phyloP scores from a whole-genome alignment of 1,140 invertebrate genomes.

The Andricus grossulariae region DNA sequence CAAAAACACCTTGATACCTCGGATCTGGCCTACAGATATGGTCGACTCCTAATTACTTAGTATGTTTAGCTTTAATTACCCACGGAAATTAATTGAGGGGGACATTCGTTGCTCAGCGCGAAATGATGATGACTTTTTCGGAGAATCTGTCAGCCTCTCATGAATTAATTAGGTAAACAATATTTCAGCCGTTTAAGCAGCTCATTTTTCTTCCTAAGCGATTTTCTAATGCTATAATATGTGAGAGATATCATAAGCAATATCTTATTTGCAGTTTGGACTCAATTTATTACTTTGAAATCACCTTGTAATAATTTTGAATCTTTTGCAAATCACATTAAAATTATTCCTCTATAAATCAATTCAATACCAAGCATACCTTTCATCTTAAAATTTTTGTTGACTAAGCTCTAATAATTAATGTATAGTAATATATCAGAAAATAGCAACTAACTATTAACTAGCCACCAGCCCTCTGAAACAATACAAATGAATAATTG shows the following conservation, averaged over 20 bases:
- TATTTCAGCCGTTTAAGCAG: not conserved
- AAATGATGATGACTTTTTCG: constrained; percentile 32
- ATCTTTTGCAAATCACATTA: no score
- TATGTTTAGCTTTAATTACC: constrained; percentile 67
- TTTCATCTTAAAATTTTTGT: no score
- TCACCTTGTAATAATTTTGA: no score
- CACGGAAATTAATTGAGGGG: constrained; percentile 67
- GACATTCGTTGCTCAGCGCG: constrained; percentile 48
- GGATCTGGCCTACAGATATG: constrained; percentile 58
- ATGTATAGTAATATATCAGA: no score
- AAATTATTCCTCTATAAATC: no score
- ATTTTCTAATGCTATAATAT: not conserved
- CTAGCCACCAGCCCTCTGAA: no score
- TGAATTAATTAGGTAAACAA: not conserved
- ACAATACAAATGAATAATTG: no score
- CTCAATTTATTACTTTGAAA: no score
- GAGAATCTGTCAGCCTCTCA: not conserved
- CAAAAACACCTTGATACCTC: constrained; percentile 62
- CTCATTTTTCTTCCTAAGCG: not conserved
- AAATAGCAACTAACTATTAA: no score
- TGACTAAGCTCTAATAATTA: no score
- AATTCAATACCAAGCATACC: no score
- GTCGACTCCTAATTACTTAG: constrained; percentile 64
- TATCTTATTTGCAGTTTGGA: no score
- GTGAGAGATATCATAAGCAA: not conserved